Evolutionary conservation across 2,888 invertebrate genomes (phyloP).

Genomic region (Agrilus biguttatus): DNA sequence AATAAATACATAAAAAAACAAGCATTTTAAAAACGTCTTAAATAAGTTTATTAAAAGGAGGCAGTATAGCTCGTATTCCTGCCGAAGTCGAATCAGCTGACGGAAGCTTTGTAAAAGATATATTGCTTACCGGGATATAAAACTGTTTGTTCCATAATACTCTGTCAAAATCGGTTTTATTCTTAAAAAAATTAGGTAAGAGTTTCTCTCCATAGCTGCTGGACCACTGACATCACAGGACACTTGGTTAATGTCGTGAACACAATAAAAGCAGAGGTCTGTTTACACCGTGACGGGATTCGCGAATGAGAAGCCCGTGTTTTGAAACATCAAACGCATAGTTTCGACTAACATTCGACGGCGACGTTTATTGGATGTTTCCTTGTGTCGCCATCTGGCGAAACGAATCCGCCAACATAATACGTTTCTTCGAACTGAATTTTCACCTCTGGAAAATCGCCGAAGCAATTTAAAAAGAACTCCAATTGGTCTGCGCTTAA

Average conservation of each 20-base stretch:
- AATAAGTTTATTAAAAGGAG: background rate
- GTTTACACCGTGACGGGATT: constrained; percentile 13
- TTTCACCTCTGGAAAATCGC: too few species aligned
- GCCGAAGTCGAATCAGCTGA: too few species aligned
- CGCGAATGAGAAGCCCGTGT: constrained; percentile 11
- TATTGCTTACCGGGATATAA: constrained; percentile 26
- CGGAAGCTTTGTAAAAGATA: background rate
- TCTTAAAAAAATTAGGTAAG: constrained; percentile 15
- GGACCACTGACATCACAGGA: constrained; percentile 23
- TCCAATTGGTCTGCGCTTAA: background rate
- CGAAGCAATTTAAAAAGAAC: background rate
- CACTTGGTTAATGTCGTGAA: constrained; percentile 10
- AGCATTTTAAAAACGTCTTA: background rate
- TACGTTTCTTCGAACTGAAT: too few species aligned
- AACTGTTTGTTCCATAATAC: constrained; percentile 26
- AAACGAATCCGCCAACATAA: too few species aligned
- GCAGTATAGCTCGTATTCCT: background rate
- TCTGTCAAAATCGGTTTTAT: constrained; percentile 13
- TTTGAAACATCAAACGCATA: constrained; percentile 22
- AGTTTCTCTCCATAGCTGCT: constrained; percentile 19
- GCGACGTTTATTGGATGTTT: constrained; percentile 1
- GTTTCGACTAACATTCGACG: constrained; percentile 21
- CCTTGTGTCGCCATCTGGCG: too few species aligned
- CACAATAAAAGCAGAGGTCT: constrained; percentile 13
- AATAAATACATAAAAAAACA: background rate